These are phyloP conservation scores for Sapayoa aenigma DNA, from an alignment of 2,113 vertebrate species.

Conservation along the genomic window DNA sequence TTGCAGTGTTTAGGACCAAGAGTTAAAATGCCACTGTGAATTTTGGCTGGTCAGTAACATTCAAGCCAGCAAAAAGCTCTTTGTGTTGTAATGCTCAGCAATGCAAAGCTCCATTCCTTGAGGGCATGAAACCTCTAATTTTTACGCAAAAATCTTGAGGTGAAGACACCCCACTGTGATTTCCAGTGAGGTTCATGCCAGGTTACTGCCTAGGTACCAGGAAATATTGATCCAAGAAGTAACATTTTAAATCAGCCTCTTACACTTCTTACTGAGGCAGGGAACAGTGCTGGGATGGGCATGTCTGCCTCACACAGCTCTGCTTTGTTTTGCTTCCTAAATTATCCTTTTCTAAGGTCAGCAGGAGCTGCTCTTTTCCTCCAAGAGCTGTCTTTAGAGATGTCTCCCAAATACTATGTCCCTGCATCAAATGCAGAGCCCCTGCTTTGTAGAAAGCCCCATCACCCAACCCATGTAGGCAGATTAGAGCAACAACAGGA, in stretches of 20 bases:
- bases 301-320: not conserved
- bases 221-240: not conserved
- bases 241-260: not conserved
- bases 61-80: not conserved
- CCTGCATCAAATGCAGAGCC: not conserved
- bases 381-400: not conserved
- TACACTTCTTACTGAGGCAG: not conserved
- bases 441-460: not conserved
- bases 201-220: not conserved
- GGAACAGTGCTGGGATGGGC: not conserved
- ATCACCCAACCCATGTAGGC: not conserved
- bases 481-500: not conserved
- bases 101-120: not conserved
- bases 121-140: not conserved
- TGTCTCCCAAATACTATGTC: not conserved
- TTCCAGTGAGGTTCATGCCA: not conserved
- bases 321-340: not conserved
- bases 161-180: not conserved
- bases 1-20: not conserved
- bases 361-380: not conserved
- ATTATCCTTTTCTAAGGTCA: not conserved
- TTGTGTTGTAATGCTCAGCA: not conserved
- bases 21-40: not conserved
- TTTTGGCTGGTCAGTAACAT: not conserved
- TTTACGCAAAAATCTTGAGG: not conserved